phyloP scores from a whole-genome alignment of 1,140 invertebrate species.

The Callitettix versicolor region DNA sequence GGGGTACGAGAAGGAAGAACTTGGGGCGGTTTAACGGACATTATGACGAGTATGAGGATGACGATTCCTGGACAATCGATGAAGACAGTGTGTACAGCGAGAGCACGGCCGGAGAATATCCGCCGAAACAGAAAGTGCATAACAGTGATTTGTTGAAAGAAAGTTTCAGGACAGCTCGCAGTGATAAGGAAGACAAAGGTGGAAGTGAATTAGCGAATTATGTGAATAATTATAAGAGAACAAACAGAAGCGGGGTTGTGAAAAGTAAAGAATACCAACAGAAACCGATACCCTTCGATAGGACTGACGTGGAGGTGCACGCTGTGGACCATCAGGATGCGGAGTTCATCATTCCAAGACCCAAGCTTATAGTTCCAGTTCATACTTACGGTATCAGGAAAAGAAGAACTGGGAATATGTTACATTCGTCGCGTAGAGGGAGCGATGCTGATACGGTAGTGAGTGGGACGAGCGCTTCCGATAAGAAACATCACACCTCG shows the following conservation, averaged over 20 bases:
- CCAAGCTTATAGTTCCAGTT: conserved; percentile 73
- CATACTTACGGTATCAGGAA: conserved; percentile 71
- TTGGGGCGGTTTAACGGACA: background rate
- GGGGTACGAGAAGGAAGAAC: background rate
- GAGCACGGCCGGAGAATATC: background rate
- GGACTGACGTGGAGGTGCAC: background rate
- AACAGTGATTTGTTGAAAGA: conserved; percentile 14
- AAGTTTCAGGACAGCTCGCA: conserved; percentile 1
- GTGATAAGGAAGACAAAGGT: background rate
- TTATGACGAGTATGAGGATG: conserved; percentile 1
- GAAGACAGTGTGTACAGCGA: conserved; percentile 4
- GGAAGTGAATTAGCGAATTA: background rate
- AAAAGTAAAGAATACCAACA: background rate
- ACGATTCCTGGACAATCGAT: conserved; percentile 5
- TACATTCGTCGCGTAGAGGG: conserved; percentile 31
- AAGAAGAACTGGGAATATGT: conserved; percentile 58
- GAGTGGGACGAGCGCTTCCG: conserved; percentile 29
- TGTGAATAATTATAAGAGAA: background rate
- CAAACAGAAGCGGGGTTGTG: background rate
- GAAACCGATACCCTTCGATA: background rate
- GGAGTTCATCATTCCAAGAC: conserved; percentile 69
- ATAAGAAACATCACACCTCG: conserved; percentile 26
- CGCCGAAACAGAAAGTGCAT: conserved; percentile 9
- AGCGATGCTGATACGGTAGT: conserved; percentile 35
- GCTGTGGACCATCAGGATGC: conserved; percentile 30